Evolutionary conservation across 1,140 invertebrate species (phyloP).

Genomic region (Drosophila triauraria): DNA sequence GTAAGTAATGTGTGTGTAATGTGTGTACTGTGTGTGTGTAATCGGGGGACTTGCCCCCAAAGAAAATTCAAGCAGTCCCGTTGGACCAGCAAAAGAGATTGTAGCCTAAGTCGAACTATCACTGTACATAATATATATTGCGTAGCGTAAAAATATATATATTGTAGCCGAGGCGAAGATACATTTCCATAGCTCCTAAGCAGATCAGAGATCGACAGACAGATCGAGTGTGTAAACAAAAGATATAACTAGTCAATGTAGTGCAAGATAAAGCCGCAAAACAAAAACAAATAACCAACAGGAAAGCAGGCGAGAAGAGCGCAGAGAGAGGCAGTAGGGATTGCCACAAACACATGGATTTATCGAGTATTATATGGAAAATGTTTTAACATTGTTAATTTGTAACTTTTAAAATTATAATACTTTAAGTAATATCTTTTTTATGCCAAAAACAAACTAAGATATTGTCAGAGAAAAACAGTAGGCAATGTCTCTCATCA

Average conservation of each 20-base stretch:
- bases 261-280: constrained; percentile 7
- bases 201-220: constrained; percentile 32
- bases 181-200: constrained; percentile 72
- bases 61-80: constrained; percentile 11
- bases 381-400: too few species aligned
- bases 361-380: not conserved
- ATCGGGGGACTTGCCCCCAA: not conserved
- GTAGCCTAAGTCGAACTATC: constrained; percentile 48
- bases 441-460: too few species aligned
- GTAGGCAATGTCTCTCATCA: too few species aligned
- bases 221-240: constrained; percentile 2
- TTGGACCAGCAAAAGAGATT: constrained; percentile 27
- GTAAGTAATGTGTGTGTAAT: not conserved
- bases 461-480: too few species aligned
- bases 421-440: too few species aligned
- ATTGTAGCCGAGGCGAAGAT: constrained; percentile 23
- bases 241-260: constrained; percentile 63
- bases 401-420: too few species aligned
- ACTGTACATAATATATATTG: constrained; percentile 52
- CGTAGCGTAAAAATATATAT: constrained; percentile 4
- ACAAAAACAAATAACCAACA: constrained; percentile 1
- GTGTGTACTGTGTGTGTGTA: constrained; percentile 11
- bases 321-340: not conserved
- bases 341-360: not conserved
- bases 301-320: not conserved